Evolutionary conservation across 1,140 invertebrate genomes (phyloP), one percentile per base, ranked within the genome.

Genomic region (Drosophila serrata): DNA sequence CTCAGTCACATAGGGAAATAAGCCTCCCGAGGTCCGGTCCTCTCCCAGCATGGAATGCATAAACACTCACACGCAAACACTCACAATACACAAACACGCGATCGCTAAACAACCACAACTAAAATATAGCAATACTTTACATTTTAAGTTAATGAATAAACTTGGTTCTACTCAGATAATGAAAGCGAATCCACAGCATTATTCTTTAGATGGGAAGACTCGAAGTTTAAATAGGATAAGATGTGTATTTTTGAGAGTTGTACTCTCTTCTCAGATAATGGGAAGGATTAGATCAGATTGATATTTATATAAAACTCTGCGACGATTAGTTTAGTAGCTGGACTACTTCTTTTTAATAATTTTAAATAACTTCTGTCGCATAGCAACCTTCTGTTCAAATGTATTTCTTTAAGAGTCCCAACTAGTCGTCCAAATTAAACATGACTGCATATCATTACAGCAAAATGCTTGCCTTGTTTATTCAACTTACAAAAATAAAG

Each of bases 51-150:
- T 80, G 64, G 65, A 84, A 84, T 87, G 72, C 56, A 65, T 78
- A 65, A 27, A 82, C 72, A 81, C 49, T 73, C 57, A 74, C 40
- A 74, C 48, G 22, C 24, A 81, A 53, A 72, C 49, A 75, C 64
- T 68, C 39, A 81, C 75, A 79, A 53, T 42, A 68, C 43, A 31
- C 42, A 70, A 13, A 69, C 49, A 86, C 43, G 78, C 40, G 63
- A 80, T 84, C 46, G 73, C 67, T 63, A 77, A 87, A 87, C 75
- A 39, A 86, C 84, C 84, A 87, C 62, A 84, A 84, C 72, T 87
- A 80, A 81, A 88, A 60, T 88, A 88, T 87, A 88, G 82, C 82
- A 88, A 87, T 87, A 87, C 86, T 77, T 86, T 78, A 55, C 73
- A 55, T 51, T 65, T 80, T 87, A 87, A 87, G 84, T 82, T 87